Conservation (phyloP, 2,797 vertebrate species). For the Lates japonicus region DNA sequence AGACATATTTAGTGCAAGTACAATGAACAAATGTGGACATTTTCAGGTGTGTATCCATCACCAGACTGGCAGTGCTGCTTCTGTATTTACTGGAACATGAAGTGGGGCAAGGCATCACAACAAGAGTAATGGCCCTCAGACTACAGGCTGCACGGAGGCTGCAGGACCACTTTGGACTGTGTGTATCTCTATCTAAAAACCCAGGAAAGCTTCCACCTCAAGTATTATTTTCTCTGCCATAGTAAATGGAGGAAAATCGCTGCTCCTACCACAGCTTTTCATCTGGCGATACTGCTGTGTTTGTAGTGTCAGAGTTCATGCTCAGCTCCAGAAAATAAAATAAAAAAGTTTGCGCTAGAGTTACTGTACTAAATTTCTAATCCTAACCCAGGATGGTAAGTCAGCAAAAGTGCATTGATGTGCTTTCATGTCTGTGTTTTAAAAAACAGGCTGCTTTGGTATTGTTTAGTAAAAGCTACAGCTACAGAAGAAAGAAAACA, state of each 20-base stretch:
- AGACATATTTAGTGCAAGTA: constrained; percentile 6
- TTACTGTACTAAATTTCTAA: not conserved
- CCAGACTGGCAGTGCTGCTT: constrained; percentile 4
- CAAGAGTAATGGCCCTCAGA: constrained; percentile 43
- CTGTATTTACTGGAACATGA: constrained; percentile 24
- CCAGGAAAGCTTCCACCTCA: constrained; percentile 34
- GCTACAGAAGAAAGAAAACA: constrained; percentile 10
- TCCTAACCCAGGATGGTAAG: not conserved
- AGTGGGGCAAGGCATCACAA: constrained; percentile 16
- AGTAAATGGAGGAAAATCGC: constrained; percentile 37
- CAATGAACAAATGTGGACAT: constrained; percentile 12
- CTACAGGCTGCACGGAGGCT: constrained; percentile 24
- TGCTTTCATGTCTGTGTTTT: not conserved
- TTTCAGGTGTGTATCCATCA: constrained; percentile 20
- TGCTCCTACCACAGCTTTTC: constrained; percentile 19
- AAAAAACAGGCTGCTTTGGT: not conserved
- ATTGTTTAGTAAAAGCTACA: constrained; percentile 14
- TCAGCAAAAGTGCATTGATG: not conserved
- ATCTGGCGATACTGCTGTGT: not conserved
- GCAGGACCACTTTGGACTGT: constrained; percentile 24
- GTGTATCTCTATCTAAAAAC: constrained; percentile 37
- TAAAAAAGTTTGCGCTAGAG: not conserved
- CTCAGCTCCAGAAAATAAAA: not conserved
- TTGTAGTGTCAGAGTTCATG: constrained; percentile 16
- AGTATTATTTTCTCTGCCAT: constrained; percentile 31